Evolutionary conservation across 2,888 invertebrate genomes (phyloP).

Genomic region (Lithophane leautieri): DNA sequence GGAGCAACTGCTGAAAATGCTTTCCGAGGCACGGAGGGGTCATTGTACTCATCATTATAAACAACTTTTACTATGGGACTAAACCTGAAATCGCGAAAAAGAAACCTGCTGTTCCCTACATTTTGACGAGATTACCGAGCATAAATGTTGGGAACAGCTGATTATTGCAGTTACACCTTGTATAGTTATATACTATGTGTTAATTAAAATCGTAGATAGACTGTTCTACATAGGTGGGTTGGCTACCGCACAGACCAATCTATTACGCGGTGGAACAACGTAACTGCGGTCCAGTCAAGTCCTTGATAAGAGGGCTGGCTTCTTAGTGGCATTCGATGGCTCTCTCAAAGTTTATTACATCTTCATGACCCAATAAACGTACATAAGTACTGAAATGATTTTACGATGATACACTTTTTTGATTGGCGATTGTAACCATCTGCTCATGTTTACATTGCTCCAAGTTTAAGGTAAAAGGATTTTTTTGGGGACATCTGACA

Average conservation of each 20-base stretch:
- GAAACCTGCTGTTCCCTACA: too few relatives aligned
- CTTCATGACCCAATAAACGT: slow-evolving; percentile 18
- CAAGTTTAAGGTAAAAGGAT: neutral
- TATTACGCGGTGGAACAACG: slow-evolving; percentile 1
- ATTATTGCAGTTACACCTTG: too few relatives aligned
- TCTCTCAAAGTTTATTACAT: slow-evolving; percentile 24
- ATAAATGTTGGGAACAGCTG: too few relatives aligned
- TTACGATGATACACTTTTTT: slow-evolving; percentile 9
- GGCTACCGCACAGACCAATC: slow-evolving; percentile 17
- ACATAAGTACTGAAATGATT: neutral
- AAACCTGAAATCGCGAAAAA: too few relatives aligned
- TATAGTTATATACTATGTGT: neutral
- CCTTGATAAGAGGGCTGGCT: slow-evolving; percentile 14
- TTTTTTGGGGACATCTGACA: neutral
- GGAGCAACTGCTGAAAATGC: too few relatives aligned
- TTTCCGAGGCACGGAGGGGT: too few relatives aligned
- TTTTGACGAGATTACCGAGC: too few relatives aligned
- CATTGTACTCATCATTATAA: too few relatives aligned
- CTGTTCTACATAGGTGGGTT: neutral
- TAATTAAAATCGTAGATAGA: slow-evolving; percentile 1
- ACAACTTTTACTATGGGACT: too few relatives aligned
- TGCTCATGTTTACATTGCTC: neutral
- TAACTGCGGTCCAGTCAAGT: neutral
- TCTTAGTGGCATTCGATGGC: too few relatives aligned
- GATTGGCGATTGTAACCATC: neutral